These are phyloP conservation scores for Geothlypis trichas DNA, from an alignment of 2,113 vertebrate genomes.

Conservation along the genomic window DNA sequence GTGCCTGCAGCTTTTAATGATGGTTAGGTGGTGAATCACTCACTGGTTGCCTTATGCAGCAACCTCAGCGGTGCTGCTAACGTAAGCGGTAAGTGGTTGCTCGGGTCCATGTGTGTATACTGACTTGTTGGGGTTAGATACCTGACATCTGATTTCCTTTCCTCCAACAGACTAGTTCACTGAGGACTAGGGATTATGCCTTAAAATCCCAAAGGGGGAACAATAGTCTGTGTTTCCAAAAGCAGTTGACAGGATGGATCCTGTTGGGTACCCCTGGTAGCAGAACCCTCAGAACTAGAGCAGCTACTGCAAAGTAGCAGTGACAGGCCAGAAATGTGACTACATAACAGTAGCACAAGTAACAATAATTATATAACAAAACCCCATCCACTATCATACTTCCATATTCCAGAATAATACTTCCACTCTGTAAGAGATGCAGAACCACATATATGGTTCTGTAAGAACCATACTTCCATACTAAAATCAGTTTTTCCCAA, in stretches of 20 bases:
- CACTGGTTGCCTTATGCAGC: neutral
- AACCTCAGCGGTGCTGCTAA: neutral
- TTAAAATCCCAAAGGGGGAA: neutral
- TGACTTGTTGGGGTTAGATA: neutral
- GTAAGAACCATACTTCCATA: neutral
- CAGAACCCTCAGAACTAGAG: neutral
- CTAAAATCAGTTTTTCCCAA: neutral
- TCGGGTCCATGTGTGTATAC: accelerated
- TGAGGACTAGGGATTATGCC: neutral
- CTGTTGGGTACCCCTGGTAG: neutral
- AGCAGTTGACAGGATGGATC: neutral
- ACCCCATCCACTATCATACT: neutral
- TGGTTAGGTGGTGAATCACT: neutral
- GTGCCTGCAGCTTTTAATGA: neutral
- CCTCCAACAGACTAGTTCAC: neutral
- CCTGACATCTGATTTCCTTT: neutral
- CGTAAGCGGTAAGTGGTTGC: neutral
- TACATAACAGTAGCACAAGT: neutral
- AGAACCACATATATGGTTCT: neutral
- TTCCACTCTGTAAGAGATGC: neutral
- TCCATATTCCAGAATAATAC: neutral
- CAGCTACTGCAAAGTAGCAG: neutral
- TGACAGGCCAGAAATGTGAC: neutral
- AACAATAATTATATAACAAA: neutral
- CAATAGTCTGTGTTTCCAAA: neutral